phyloP scores from a whole-genome alignment of 1,140 invertebrate species.

The Drosophila bifasciata region DNA sequence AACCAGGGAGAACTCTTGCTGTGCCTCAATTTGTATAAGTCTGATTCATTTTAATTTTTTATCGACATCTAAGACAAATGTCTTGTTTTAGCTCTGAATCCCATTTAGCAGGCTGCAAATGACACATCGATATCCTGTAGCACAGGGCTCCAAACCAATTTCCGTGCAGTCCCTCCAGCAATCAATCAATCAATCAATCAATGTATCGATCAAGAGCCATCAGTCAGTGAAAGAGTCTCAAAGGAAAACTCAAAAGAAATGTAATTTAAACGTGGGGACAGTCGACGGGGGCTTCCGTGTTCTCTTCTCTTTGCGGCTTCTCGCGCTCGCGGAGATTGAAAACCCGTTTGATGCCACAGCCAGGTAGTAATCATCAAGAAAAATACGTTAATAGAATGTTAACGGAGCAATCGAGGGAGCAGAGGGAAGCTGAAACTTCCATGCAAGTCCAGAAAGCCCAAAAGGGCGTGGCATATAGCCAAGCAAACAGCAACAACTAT shows the following conservation, averaged over 20 bases:
- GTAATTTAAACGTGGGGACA: constrained; percentile 53
- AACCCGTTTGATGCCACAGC: constrained; percentile 67
- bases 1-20: neutral
- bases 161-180: constrained; percentile 26
- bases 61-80: too few species aligned
- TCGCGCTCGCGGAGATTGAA: constrained; percentile 26
- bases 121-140: neutral
- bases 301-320: constrained; percentile 19
- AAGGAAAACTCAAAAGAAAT: constrained; percentile 55
- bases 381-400: constrained; percentile 72
- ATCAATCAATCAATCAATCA: constrained; percentile 65
- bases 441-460: constrained; percentile 18
- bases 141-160: neutral
- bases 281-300: constrained; percentile 36
- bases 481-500: constrained; percentile 17
- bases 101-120: too few species aligned
- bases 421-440: too few species aligned
- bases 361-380: constrained; percentile 42
- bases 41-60: too few species aligned
- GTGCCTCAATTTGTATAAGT: neutral
- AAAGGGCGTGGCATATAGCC: constrained; percentile 57
- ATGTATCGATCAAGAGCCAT: constrained; percentile 60
- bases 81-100: too few species aligned
- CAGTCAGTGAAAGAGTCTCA: constrained; percentile 25
- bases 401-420: constrained; percentile 41